Evolutionary conservation across 2,797 vertebrate species (phyloP), one percentile per base, ranked within the genome.

Genomic region (Streptopelia turtur): DNA sequence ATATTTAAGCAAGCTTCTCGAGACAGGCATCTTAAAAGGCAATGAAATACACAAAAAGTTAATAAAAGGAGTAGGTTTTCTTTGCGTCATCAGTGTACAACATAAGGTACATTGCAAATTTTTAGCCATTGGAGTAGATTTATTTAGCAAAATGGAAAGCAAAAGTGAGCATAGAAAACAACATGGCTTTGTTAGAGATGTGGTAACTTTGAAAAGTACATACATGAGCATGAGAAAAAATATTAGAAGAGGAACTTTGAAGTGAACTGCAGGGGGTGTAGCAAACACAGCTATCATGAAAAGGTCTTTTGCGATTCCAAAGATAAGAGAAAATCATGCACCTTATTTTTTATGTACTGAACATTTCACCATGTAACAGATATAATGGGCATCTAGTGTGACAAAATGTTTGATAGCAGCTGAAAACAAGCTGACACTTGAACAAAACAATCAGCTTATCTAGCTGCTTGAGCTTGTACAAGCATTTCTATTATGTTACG

Each of bases 391-490:
- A 60, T 85, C 71, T 92, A 79, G 27, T 87, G 56, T 77, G 79
- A 68, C 56, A 74, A 78, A 90, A 33, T 33, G 30, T 66, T 80
- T 80, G 84, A 87, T 14, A 89, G 56, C 30, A 93, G 68, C 49
- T 35, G 43, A 92, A 91, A 93, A 93, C 66, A 82, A 89, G 50
- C 18, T 82, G 86, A 82, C 30, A 37, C 70, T 92, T 83, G 71
- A 87, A 92, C 66, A 70, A 79, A 85, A 53, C 77, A 74, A 87
- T 91, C 60, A 83, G 43, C 35, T 75, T 87, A 72, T 90, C 68
- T 89, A 41, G 53, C 41, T 79, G 35, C 39, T 83, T 61, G 81
- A 92, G 75, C 18, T 53, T 80, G 16, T 83, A 80, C 70, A 93
- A 92, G 45, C 7, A 57, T 52, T 76, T 93, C 93, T 74, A 63